Base-by-base conservation (phyloP, 2,113 vertebrate genomes). In the Pleuronectes platessa region DNA sequence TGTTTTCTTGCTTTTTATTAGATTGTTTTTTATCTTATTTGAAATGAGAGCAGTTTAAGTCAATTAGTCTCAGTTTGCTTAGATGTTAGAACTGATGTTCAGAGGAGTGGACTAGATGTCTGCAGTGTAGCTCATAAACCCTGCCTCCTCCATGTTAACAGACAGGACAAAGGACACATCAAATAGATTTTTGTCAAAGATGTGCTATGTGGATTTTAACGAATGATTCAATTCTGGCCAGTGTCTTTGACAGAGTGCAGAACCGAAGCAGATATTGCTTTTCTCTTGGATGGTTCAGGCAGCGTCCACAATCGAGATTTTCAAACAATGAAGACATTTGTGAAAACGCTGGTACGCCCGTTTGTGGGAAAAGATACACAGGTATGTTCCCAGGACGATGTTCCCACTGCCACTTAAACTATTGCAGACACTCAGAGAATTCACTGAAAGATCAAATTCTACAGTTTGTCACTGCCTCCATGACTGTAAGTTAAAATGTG, bases 281-380 rank as follows among this genome's bases (percentile, higher is more conserved):
- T 94, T 84, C 81, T 95, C 3, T 47, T 94, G 71, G 93, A 95
- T 60, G 93, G 93, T 14, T 94, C 93, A 24, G 91, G 91, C 12
- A 94, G 94, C 47, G 90, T 95, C 1, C 0, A 0, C 0, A 0
- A 0, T 0, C 0, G 0, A 0, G 83, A 94, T 21, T 95, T 94
- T 70, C 0, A 0, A 0, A 71, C 0, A 60, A 93, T 94, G 93
- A 94, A 93, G 82, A 0, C 0, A 0, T 94, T 95, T 82, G 88
- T 95, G 45, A 77, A 15, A 76, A 40, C 51, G 0, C 11, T 94
- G 31, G 66, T 93, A 23, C 0, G 2, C 0, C 61, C 70, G 1
- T 85, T 95, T 2, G 0, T 27, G 6, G 40, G 6, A 13, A 60
- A 31, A 47, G 75, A 78, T n/a, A 68, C 61, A 71, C 35, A 77